Base-by-base conservation (phyloP, 2,888 invertebrate genomes). In the Crioceris asparagi region DNA sequence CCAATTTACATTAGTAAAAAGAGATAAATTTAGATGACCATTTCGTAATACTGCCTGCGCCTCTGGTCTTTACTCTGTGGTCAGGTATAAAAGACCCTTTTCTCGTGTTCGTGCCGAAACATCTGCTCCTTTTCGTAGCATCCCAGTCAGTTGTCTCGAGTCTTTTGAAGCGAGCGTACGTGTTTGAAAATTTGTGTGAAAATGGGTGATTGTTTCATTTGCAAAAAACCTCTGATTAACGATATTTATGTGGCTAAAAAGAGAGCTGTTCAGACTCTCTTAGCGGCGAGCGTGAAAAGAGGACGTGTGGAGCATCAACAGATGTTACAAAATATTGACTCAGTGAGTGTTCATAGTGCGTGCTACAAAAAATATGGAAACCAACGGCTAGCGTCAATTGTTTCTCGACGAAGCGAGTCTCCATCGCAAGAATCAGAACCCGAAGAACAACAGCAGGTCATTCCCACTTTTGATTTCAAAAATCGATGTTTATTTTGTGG, bases 291-390 rank as follows among this genome's bases (percentile, higher is more conserved):
- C 19, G 32, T 7, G 32, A 32, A 11, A 18, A 18, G 18, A 32
- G 32, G 32, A 19, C 17, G 19, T 32, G 29, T 29, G 29, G 29
- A 29, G 5, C 29, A 29, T 29, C 29, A 29, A 12, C 7, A 11
- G 7, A 29, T 29, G 29, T 11, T 29, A 29, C 29, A 29, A 29
- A 29, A 6, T 29, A 11, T 29, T 11, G 29, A 29, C 11, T 29
- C 29, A 6, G 29, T 29, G 29, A 29, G 29, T 29, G 29, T 29
- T 29, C 29, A 29, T 29, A 29, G 29, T 29, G n/a, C 33, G 33
- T 32, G 33, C 33, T 32, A 32, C 21, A 32, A 32, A 19, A 18
- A 32, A 32, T 32, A 32, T 32, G 21, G 19, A 19, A 19, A 32
- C 33, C 19, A 32, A 32, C 17, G 33, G 21, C 33, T 32, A 17